Conservation (phyloP, 2,797 vertebrate genomes). For the Poliocrania exsul region DNA sequence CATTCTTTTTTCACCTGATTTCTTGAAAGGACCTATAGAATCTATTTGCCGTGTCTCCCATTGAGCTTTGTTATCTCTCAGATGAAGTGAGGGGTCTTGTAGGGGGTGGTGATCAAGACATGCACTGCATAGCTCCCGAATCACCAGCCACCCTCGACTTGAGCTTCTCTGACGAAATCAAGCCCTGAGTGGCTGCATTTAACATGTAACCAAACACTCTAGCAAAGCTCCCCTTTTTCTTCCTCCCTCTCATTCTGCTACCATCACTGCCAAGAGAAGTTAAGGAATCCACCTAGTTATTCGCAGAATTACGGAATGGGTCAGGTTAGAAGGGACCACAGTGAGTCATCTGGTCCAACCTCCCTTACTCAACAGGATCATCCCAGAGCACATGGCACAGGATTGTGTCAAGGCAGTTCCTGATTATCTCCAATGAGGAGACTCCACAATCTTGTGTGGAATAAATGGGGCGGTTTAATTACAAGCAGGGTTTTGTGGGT, state of each 20-base stretch:
- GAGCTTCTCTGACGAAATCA: background rate
- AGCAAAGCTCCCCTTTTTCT: background rate
- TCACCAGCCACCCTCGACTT: background rate
- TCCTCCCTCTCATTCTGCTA: background rate
- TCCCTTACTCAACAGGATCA: background rate
- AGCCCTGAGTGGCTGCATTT: background rate
- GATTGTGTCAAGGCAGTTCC: background rate
- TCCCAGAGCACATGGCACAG: background rate
- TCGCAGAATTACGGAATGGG: background rate
- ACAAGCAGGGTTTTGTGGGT: too few species aligned
- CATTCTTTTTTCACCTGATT: background rate
- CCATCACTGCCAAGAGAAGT: background rate
- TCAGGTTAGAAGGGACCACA: background rate
- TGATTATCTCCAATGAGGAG: background rate
- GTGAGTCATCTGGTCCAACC: background rate
- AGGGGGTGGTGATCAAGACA: background rate
- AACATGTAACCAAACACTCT: background rate
- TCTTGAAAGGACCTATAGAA: background rate
- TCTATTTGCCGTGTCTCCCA: background rate
- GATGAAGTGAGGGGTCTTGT: background rate
- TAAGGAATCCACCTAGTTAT: background rate
- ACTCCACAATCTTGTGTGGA: background rate
- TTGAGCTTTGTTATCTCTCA: background rate
- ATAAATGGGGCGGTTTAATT: too few species aligned
- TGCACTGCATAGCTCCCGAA: background rate